Evolutionary conservation across 2,888 invertebrate species (phyloP).

Genomic region (Drosophila leonis): DNA sequence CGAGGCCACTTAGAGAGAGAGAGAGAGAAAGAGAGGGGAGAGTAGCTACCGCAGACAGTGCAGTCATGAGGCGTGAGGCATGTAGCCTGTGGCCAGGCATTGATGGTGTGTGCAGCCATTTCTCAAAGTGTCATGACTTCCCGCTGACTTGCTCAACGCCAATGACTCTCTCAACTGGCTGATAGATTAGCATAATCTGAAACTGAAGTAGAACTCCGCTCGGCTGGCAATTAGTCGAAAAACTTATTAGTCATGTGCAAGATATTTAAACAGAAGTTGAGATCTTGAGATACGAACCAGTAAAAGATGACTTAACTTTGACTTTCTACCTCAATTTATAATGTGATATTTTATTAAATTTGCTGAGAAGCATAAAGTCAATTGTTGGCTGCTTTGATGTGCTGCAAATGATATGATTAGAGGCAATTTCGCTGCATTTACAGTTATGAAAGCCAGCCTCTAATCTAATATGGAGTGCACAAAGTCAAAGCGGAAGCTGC

Average conservation of each 20-base stretch:
- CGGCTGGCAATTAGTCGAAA: constrained; percentile 33
- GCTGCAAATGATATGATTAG: constrained; percentile 43
- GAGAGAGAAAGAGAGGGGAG: neutral
- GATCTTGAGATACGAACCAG: constrained; percentile 5
- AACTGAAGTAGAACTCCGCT: constrained; percentile 5
- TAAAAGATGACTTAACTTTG: neutral
- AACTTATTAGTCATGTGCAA: constrained; percentile 13
- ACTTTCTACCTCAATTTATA: neutral
- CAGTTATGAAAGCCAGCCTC: constrained; percentile 33
- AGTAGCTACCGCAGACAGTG: constrained; percentile 28
- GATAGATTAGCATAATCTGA: constrained; percentile 53
- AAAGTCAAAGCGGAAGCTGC: constrained; percentile 32
- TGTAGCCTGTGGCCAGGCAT: constrained; percentile 29
- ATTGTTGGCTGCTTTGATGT: constrained; percentile 44
- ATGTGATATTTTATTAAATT: neutral
- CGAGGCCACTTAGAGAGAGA: neutral
- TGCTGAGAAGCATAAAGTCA: neutral
- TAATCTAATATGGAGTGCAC: constrained; percentile 72
- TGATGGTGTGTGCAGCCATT: constrained; percentile 44
- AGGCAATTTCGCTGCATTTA: constrained; percentile 32
- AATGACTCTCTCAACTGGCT: constrained; percentile 13
- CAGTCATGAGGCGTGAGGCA: constrained; percentile 9
- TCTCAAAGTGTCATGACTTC: constrained; percentile 52
- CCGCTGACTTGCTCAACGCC: constrained; percentile 12
- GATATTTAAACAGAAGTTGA: neutral